Evolutionary conservation across 2,113 vertebrate species (phyloP).

Genomic region (Carassius auratus): DNA sequence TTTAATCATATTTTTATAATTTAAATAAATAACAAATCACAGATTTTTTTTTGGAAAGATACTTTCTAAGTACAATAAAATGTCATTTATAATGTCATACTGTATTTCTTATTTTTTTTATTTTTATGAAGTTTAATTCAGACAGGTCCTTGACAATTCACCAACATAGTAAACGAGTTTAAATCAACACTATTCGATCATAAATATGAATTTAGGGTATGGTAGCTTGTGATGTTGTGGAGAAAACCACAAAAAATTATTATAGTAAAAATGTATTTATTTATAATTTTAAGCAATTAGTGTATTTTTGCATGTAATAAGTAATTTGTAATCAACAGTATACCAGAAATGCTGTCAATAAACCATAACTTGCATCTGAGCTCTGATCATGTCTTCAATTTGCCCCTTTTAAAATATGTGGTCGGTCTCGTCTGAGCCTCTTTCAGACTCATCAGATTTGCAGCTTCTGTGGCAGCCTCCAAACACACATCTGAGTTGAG

Average conservation of each 20-base stretch:
- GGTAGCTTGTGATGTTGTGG: background rate
- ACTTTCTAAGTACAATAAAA: background rate
- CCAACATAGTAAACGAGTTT: background rate
- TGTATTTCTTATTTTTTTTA: too few relatives aligned
- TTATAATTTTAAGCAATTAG: too few relatives aligned
- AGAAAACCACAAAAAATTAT: too few relatives aligned
- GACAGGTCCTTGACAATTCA: background rate
- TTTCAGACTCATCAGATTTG: background rate
- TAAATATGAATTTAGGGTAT: background rate
- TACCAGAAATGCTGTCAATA: background rate
- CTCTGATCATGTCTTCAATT: background rate
- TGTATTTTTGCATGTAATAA: too few relatives aligned
- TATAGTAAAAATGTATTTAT: too few relatives aligned
- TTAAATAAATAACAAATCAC: background rate
- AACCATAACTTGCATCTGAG: slow-evolving; percentile 1
- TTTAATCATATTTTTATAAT: too few relatives aligned
- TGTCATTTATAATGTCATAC: background rate
- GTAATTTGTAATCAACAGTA: background rate
- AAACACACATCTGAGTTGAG: background rate
- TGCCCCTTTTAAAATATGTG: background rate
- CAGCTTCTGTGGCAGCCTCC: background rate
- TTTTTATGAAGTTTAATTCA: background rate
- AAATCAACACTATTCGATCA: background rate
- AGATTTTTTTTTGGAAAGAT: background rate
- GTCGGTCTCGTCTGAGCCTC: background rate